Conservation (phyloP, 2,113 vertebrate genomes). For the Tachysurus vachellii region DNA sequence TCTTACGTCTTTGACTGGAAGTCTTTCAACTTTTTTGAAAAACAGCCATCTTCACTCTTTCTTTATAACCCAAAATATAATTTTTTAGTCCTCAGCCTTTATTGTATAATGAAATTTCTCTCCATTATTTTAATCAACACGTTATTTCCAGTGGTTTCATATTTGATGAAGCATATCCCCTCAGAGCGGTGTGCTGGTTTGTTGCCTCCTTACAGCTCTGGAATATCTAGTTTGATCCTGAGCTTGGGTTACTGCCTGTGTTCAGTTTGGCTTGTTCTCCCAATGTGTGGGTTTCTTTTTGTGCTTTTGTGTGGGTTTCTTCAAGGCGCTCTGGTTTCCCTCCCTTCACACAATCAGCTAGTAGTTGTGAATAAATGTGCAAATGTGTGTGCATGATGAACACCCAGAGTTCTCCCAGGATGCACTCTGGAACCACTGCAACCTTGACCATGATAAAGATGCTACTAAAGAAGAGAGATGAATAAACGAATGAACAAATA, state of each 20-base stretch:
- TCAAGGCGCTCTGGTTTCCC: not conserved
- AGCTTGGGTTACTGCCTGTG: not conserved
- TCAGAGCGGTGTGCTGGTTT: not conserved
- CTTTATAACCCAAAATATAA: not conserved
- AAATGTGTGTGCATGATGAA: not conserved
- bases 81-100: not conserved
- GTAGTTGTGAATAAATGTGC: not conserved
- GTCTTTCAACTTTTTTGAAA: not conserved
- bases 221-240: not conserved
- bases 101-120: not conserved
- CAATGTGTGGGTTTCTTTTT: not conserved
- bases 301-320: not conserved
- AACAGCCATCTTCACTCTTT: not conserved
- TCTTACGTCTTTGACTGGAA: not conserved
- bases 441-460: not conserved
- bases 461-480: not conserved
- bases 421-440: not conserved
- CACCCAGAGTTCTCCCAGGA: not conserved
- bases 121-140: not conserved
- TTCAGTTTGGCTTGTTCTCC: not conserved
- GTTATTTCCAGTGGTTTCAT: not conserved
- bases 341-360: not conserved
- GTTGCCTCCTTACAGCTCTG: not conserved
- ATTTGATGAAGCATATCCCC: not conserved
- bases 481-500: not conserved